Conservation (phyloP, 2,113 vertebrate genomes). For the Amia ocellicauda region DNA sequence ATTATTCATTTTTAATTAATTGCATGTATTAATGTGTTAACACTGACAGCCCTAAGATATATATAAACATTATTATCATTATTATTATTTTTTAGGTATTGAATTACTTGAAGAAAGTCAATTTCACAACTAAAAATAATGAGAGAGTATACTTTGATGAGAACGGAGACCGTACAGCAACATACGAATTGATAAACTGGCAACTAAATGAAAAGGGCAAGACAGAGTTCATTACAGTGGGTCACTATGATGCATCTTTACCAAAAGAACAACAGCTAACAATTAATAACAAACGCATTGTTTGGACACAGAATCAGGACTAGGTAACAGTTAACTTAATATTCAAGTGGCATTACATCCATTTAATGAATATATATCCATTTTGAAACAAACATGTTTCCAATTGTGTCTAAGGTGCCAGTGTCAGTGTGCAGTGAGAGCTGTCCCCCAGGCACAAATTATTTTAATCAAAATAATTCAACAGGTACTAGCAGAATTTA, state of each 20-base stretch:
- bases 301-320: constrained; percentile 39
- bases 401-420: too few relatives aligned
- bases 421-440: too few relatives aligned
- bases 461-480: too few relatives aligned
- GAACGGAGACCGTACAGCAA: constrained; percentile 55
- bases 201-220: constrained; percentile 35
- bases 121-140: constrained; percentile 46
- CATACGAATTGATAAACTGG: constrained; percentile 62
- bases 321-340: constrained; percentile 31
- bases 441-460: too few relatives aligned
- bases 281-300: constrained; percentile 41
- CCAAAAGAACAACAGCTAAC: constrained; percentile 41
- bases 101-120: constrained; percentile 42
- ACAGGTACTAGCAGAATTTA: too few relatives aligned
- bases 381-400: not conserved
- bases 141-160: constrained; percentile 53
- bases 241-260: constrained; percentile 50
- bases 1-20: too few relatives aligned
- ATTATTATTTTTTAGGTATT: constrained; percentile 37
- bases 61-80: too few relatives aligned
- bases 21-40: too few relatives aligned
- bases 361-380: not conserved
- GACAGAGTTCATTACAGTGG: constrained; percentile 46
- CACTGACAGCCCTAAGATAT: too few relatives aligned
- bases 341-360: not conserved